Base-by-base conservation (phyloP, 2,888 invertebrate genomes). In the Epistrophella euchroma region DNA sequence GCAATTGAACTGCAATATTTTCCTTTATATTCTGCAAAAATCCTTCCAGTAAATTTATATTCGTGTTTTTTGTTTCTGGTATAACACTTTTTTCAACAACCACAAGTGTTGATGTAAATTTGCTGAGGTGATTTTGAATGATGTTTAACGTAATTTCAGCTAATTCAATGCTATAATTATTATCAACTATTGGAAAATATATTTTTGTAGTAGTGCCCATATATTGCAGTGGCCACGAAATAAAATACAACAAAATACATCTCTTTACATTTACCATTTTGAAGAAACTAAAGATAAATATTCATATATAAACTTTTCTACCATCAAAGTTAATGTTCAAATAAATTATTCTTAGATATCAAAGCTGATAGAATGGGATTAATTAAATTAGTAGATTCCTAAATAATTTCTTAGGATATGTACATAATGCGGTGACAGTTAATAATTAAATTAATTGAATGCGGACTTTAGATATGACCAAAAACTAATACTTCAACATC, bases 1-100 rank as follows among this genome's bases (percentile, higher is more conserved):
- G 76, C 62, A 91, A 72, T 37, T 90, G 89, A 9, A 91, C 15
- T 0, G 90, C 52, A 55, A 90, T 75, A 2, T 64, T 79, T 0
- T 66, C 81, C 2, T 78, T 25, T 25, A 90, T 60, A 15, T 81
- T 43, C 4, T 35, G 58, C 2, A 91, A 47, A 11, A 91, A 73
- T 13, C 89, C 79, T 10, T 86, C 87, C 62, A 90, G 37, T 0
- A 91, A 19, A 7, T 71, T 74, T 0, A 22, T 25, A 43, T 91
- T 50, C 10, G 11, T 32, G 0, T 15, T 13, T 6, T 2, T n/a
- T 1, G 40, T 15, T n/a, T 72, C 58, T 15, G 72, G 11, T 2
- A 19, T 7, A 10, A 43, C 1, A 35, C 62, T 60, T 4, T 40
- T 11, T 28, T 82, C 78, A 3, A 17, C 17, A 28, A 83, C 22